Percentiles rank a stretch among this genome's conserved stretches.
phyloP scores from a whole-genome alignment of 1,140 invertebrate species.

The Camponotus floridanus region DNA sequence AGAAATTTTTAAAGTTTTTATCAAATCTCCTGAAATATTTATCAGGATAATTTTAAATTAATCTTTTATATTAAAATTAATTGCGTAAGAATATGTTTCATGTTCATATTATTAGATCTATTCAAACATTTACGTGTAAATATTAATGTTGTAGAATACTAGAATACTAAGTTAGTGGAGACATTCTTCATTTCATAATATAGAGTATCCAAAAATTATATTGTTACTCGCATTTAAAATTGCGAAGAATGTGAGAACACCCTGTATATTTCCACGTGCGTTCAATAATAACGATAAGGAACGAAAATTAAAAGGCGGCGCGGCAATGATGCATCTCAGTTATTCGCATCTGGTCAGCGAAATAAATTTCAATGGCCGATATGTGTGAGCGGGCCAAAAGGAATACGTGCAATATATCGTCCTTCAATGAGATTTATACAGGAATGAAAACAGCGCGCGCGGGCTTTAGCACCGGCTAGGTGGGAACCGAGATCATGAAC shows the following conservation, averaged over 20 bases:
- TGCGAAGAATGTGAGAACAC: not conserved
- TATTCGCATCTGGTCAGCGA: constrained; percentile 52
- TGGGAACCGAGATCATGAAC: constrained; percentile 68
- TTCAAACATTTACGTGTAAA: not conserved
- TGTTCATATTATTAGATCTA: not conserved
- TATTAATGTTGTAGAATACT: not conserved
- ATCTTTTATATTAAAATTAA: not conserved
- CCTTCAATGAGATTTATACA: constrained; percentile 71
- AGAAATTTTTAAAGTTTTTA: not conserved
- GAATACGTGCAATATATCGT: constrained; percentile 65
- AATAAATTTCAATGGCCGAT: constrained; percentile 69
- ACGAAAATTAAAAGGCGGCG: constrained; percentile 54
- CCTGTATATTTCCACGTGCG: not conserved
- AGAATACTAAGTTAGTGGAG: not conserved
- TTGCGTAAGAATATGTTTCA: not conserved
- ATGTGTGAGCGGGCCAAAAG: constrained; percentile 59
- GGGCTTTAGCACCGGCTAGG: constrained; percentile 35
- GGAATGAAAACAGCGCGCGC: constrained; percentile 68
- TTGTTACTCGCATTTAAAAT: constrained; percentile 3
- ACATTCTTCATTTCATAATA: too few relatives aligned
- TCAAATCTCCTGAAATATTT: not conserved
- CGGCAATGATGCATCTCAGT: constrained; percentile 64
- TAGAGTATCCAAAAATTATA: not conserved
- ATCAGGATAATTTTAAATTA: not conserved
- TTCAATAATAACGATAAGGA: constrained; percentile 52